Percentiles rank a stretch among this genome's conserved stretches.
These are phyloP conservation scores for Porites lutea DNA, from an alignment of 64 coral and sea anemone species.

Conservation along the genomic window DNA sequence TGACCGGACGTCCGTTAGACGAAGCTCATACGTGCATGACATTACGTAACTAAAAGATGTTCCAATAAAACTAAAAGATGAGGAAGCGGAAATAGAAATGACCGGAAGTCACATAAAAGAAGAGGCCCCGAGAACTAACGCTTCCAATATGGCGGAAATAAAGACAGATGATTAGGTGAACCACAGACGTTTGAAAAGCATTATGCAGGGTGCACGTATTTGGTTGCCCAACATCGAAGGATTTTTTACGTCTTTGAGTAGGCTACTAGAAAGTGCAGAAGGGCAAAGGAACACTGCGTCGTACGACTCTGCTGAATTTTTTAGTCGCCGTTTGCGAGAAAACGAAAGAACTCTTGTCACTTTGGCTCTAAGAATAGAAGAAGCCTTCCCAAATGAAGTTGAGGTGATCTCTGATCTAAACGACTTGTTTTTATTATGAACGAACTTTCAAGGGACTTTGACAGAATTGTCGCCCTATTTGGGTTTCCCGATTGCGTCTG, in stretches of 20 bases:
- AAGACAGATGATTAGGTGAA: no score
- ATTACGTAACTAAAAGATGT: no score
- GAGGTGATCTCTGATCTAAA: neutral
- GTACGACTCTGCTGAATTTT: neutral
- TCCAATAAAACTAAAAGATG: neutral
- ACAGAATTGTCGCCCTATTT: neutral
- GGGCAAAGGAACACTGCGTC: neutral
- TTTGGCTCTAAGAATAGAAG: neutral
- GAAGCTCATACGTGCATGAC: conserved; percentile 6
- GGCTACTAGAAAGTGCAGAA: neutral
- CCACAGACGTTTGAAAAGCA: no score
- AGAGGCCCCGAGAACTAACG: neutral
- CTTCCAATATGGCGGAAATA: no score
- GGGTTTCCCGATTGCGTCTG: no score
- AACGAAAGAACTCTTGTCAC: conserved; percentile 1
- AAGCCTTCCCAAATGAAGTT: conserved; percentile 1
- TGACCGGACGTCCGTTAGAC: neutral
- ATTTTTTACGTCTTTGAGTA: neutral
- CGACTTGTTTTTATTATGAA: neutral
- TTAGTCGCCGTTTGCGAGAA: conserved; percentile 6
- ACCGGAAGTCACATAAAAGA: neutral
- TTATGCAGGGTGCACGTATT: no score
- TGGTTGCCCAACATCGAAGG: no score
- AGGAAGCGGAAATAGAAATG: neutral
- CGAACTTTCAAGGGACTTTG: conserved; percentile 13